phyloP scores from a whole-genome alignment of 2,113 vertebrate genomes.

The Condylura cristata region DNA sequence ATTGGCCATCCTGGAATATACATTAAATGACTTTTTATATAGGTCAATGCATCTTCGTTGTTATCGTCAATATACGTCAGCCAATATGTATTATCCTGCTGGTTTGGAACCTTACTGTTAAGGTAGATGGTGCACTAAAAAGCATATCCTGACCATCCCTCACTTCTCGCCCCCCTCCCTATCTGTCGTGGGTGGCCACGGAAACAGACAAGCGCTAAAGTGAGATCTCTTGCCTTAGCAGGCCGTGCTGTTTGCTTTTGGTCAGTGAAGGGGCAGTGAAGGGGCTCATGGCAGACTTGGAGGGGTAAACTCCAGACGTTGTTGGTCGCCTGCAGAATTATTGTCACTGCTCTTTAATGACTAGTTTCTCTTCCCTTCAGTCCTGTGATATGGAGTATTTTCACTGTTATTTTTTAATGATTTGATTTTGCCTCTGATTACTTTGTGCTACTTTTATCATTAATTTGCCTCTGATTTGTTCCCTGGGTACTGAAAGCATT shows the following conservation, averaged over 20 bases:
- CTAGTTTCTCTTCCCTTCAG: background rate
- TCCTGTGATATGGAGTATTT: background rate
- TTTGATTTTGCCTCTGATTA: conserved; percentile 1
- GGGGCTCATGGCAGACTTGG: background rate
- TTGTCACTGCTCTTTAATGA: background rate
- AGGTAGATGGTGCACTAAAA: background rate
- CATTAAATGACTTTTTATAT: conserved; percentile 73
- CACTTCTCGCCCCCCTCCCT: no score
- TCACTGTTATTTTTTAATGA: background rate
- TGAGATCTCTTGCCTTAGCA: background rate
- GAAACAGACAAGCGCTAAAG: background rate
- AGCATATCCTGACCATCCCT: background rate
- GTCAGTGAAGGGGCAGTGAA: background rate
- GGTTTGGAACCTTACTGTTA: conserved; percentile 18
- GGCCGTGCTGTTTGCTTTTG: background rate
- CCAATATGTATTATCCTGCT: background rate
- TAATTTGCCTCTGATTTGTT: conserved; percentile 28
- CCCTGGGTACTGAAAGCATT: background rate
- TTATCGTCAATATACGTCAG: background rate
- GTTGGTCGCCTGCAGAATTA: background rate
- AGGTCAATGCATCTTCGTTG: conserved; percentile 72
- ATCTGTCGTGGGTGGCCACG: background rate
- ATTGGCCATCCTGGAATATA: conserved; percentile 72
- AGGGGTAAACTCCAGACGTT: background rate
- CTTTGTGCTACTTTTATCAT: background rate